Evolutionary conservation across 1,140 invertebrate genomes (phyloP).

Genomic region (Habropoda laboriosa): DNA sequence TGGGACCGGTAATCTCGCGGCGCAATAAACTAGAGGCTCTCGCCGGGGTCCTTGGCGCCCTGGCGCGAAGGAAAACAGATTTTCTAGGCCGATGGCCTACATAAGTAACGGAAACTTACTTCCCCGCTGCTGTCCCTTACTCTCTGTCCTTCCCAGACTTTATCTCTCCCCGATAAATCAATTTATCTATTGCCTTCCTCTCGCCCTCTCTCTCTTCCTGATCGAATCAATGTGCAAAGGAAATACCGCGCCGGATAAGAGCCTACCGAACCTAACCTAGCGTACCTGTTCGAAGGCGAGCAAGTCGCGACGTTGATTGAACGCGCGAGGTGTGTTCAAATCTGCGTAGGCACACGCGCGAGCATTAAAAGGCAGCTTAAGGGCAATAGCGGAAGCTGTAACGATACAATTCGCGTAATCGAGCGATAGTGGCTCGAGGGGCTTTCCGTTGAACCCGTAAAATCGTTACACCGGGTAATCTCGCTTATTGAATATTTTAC

Average conservation of each 20-base stretch:
- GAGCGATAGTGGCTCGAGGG: slow-evolving; percentile 13
- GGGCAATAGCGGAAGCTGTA: background rate
- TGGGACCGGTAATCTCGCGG: background rate
- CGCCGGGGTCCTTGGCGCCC: background rate
- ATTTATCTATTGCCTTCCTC: background rate
- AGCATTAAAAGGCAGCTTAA: background rate
- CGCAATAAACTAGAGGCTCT: slow-evolving; percentile 7
- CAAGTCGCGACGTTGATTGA: too few species aligned
- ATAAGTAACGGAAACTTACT: background rate
- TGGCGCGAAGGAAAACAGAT: background rate
- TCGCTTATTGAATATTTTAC: slow-evolving; percentile 51
- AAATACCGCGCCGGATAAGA: background rate
- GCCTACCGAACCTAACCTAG: too few species aligned
- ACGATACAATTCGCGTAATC: slow-evolving; percentile 16
- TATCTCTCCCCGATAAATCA: background rate
- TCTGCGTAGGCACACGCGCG: too few species aligned
- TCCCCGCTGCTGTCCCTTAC: background rate
- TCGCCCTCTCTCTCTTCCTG: background rate
- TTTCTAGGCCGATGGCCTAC: slow-evolving; percentile 10
- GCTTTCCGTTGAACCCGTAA: slow-evolving; percentile 1
- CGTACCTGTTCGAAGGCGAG: too few species aligned
- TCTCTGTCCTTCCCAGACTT: background rate
- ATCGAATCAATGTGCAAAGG: background rate
- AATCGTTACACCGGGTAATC: slow-evolving; percentile 43
- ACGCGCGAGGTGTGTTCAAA: too few species aligned